These are phyloP conservation scores for Cheilosia soror DNA, from an alignment of 2,888 invertebrate species.

Conservation along the genomic window DNA sequence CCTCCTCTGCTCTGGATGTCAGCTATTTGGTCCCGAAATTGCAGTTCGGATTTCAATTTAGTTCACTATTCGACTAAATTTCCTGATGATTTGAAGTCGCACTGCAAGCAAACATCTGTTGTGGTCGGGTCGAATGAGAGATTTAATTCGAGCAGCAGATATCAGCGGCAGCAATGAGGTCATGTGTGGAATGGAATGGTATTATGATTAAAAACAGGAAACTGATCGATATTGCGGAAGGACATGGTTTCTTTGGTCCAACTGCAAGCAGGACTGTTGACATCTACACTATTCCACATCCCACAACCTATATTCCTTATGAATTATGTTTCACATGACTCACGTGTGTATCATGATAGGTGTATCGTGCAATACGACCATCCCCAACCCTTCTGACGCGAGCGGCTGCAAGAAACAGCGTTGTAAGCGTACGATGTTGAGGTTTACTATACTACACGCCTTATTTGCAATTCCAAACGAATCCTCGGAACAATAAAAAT, in stretches of 20 bases:
- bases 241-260: slow-evolving; percentile 41
- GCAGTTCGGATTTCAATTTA: slow-evolving; percentile 64
- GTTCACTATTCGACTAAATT: slow-evolving; percentile 39
- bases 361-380: slow-evolving; percentile 37
- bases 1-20: slow-evolving; percentile 56
- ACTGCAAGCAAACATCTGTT: slow-evolving; percentile 39
- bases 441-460: slow-evolving; percentile 43
- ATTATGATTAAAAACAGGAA: slow-evolving; percentile 62
- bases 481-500: slow-evolving; percentile 70
- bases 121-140: slow-evolving; percentile 18
- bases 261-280: not conserved
- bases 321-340: slow-evolving; percentile 58
- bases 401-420: slow-evolving; percentile 15
- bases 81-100: slow-evolving; percentile 43
- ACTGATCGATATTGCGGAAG: slow-evolving; percentile 67
- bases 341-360: slow-evolving; percentile 40
- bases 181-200: slow-evolving; percentile 49
- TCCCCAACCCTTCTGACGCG: slow-evolving; percentile 1
- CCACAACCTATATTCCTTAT: not conserved
- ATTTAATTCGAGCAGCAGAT: slow-evolving; percentile 24
- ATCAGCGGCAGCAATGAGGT: slow-evolving; percentile 42
- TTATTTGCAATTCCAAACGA: slow-evolving; percentile 67
- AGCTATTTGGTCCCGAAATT: slow-evolving; percentile 55
- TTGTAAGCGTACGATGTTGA: slow-evolving; percentile 63
- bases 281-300: too few relatives aligned